phyloP scores from a whole-genome alignment of 2,113 vertebrate genomes.

The Seriola dumerili region DNA sequence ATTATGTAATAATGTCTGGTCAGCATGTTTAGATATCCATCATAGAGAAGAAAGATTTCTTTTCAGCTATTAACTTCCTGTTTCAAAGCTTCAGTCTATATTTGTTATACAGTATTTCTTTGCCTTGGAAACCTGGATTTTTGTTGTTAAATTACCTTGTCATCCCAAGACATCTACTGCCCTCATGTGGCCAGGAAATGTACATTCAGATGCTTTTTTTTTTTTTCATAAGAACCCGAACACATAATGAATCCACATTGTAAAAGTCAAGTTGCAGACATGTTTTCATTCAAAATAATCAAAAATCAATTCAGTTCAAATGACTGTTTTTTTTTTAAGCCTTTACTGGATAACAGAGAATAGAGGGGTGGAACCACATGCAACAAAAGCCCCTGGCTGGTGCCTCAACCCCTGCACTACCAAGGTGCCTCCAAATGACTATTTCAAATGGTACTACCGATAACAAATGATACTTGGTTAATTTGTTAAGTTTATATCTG shows the following conservation, averaged over 20 bases:
- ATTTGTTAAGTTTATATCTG: neutral
- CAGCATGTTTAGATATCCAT: slow-evolving; percentile 57
- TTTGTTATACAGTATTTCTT: slow-evolving; percentile 44
- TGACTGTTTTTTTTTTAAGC: neutral
- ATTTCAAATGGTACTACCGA: neutral
- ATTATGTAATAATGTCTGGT: slow-evolving; percentile 30
- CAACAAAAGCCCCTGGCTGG: neutral
- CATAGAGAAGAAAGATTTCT: slow-evolving; percentile 23
- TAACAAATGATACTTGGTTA: neutral
- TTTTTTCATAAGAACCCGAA: neutral
- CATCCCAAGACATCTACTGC: slow-evolving; percentile 67
- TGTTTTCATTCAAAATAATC: neutral
- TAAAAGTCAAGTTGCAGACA: neutral
- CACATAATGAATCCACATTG: neutral
- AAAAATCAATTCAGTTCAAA: neutral
- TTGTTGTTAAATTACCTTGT: slow-evolving; percentile 19
- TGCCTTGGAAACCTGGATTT: slow-evolving; percentile 28
- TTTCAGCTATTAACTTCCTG: slow-evolving; percentile 8
- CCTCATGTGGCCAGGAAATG: slow-evolving; percentile 69
- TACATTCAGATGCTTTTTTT: neutral
- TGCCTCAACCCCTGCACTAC: neutral
- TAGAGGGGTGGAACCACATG: neutral
- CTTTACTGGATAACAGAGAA: neutral
- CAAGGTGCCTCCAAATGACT: neutral
- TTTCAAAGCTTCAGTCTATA: slow-evolving; percentile 39